These are phyloP conservation scores for Ptychadena robeensis DNA, from an alignment of 2,797 vertebrate genomes.

Conservation along the genomic window DNA sequence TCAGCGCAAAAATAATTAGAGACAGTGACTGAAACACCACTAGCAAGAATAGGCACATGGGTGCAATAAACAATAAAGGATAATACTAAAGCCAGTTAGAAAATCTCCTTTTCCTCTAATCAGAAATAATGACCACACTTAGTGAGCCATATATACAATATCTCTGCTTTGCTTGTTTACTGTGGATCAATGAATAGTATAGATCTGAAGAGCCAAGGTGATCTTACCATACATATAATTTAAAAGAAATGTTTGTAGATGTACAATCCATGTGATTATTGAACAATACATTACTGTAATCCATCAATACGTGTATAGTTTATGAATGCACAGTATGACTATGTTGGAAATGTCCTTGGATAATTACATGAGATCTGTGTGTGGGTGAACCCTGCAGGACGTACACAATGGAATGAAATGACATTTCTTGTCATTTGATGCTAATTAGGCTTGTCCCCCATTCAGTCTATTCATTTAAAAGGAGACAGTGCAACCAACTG, in stretches of 20 bases:
- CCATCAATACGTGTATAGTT: background rate
- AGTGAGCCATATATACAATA: background rate
- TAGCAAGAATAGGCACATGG: background rate
- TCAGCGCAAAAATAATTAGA: background rate
- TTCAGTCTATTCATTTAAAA: background rate
- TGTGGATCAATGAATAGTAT: background rate
- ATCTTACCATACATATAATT: background rate
- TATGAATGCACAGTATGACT: background rate
- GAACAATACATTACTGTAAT: background rate
- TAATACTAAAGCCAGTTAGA: background rate
- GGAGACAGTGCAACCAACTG: background rate
- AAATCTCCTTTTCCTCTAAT: background rate
- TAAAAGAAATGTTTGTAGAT: background rate
- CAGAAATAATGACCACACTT: background rate
- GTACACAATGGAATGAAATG: background rate
- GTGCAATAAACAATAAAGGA: background rate
- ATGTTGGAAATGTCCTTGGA: background rate
- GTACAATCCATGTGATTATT: background rate
- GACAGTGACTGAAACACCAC: background rate
- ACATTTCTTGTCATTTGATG: background rate
- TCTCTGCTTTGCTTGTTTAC: background rate
- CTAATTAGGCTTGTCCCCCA: background rate
- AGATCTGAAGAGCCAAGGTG: background rate
- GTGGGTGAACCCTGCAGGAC: background rate
- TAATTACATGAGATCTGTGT: background rate